These are phyloP conservation scores for Neodontobutis hainanensis DNA, from an alignment of 2,113 vertebrate species.

Conservation along the genomic window DNA sequence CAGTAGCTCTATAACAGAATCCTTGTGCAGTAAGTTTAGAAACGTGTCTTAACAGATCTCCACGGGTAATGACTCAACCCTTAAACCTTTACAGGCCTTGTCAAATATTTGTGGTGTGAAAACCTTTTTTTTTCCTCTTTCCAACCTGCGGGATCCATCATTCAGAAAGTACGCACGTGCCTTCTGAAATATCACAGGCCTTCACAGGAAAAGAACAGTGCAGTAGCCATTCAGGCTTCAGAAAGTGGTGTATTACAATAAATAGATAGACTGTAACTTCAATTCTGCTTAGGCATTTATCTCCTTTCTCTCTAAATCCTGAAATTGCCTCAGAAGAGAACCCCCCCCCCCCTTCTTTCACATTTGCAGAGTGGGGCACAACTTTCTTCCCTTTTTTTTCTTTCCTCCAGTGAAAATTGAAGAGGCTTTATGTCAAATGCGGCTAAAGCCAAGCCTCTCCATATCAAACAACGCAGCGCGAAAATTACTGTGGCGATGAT, in stretches of 20 bases:
- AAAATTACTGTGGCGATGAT: constrained; percentile 99
- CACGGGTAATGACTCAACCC: constrained; percentile 66
- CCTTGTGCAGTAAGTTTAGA: constrained; percentile 52
- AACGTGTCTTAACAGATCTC: constrained; percentile 62
- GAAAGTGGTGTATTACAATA: constrained; percentile 76
- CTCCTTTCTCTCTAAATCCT: constrained; percentile 95
- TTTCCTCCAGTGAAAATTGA: constrained; percentile 89
- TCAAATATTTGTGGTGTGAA: constrained; percentile 60
- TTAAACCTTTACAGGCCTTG: constrained; percentile 66
- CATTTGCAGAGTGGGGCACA: constrained; percentile 87
- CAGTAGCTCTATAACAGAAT: constrained; percentile 16
- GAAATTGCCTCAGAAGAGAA: constrained; percentile 92
- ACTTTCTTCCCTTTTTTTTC: constrained; percentile 78
- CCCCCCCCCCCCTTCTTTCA: constrained; percentile 62
- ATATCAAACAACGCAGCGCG: constrained; percentile 96
- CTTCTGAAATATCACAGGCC: constrained; percentile 57
- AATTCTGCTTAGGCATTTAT: constrained; percentile 89
- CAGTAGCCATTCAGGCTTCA: constrained; percentile 64
- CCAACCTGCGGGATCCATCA: constrained; percentile 66
- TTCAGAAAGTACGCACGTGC: constrained; percentile 64
- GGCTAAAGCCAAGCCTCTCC: constrained; percentile 98
- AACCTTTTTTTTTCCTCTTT: constrained; percentile 3
- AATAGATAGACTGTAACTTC: constrained; percentile 76
- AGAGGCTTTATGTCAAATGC: constrained; percentile 99
- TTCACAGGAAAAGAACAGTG: constrained; percentile 37